Base-by-base conservation (phyloP, 1,140 invertebrate species). In the Drosophila lacertosa region DNA sequence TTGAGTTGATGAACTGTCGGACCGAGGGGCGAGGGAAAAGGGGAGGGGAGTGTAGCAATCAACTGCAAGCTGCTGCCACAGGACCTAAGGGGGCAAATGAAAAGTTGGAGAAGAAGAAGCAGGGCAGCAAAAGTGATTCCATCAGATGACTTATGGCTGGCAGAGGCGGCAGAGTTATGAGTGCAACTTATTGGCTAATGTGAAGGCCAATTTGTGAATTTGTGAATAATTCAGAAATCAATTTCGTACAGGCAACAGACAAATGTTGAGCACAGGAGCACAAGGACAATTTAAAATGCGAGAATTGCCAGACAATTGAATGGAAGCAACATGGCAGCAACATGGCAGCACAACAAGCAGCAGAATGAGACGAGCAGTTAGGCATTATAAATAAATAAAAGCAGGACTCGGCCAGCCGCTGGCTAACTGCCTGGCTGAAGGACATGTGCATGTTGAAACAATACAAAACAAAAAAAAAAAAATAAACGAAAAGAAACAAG, bases 161-260 rank as follows among this genome's bases (percentile, higher is more conserved):
- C 50, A 54, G 40, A 45, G 47, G 11, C 35, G 32, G 39, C 9
- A 37, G 7, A 45, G 45, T 32, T 39, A 40, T 45, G 53, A 48
- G 42, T 32, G 47, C 32, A 42, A 79, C 54, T 83, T 75, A 83
- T 83, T 83, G 74, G 74, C 58, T 71, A 78, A 78, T 82, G 70
- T 60, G 53, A 74, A 42, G 37, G 74, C 74, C 78, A 82, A 82
- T 82, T 77, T 39, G 70, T 29, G 78, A 65, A 78, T 72, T 62
- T 50, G 66, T 88, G 78, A 77, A 88, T 88, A 81, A 88, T 88
- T 88, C 82, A 88, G 53, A 88, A 88, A 88, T 88, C 82, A 88
- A 88, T 89, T 88, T 68, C 62, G 39, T 7, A 47, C 47, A 70
- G 4, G 5, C 20, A 4, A 10, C 50, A 11, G 26, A 24, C 48